Percentiles rank a stretch among this genome's conserved stretches.
Conservation (phyloP, 2,888 invertebrate genomes). For the Meteorus colon region DNA sequence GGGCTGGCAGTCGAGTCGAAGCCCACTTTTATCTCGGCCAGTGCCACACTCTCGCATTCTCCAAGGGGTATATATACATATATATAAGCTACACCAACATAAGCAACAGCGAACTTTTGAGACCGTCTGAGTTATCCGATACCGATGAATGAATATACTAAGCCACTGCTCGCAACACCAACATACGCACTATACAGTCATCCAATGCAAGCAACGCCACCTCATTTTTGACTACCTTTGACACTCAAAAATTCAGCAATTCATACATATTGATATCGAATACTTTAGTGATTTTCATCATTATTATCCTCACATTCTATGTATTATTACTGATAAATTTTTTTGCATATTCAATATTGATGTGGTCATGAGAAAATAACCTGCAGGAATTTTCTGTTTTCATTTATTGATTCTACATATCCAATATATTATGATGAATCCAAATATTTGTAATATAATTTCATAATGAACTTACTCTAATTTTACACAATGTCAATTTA, state of each 20-base stretch:
- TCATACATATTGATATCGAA: not conserved
- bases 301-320: not conserved
- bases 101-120: slow-evolving; percentile 32
- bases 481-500: no score
- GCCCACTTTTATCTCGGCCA: slow-evolving; percentile 49
- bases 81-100: slow-evolving; percentile 13
- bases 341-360: not conserved
- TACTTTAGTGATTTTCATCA: not conserved
- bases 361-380: no score
- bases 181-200: slow-evolving; percentile 22
- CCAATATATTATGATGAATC: no score
- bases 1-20: slow-evolving; percentile 37
- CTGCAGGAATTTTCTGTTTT: no score
- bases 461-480: no score
- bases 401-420: no score
- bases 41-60: slow-evolving; percentile 29
- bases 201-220: not conserved
- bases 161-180: slow-evolving; percentile 28
- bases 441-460: no score
- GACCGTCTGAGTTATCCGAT: slow-evolving; percentile 64
- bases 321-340: not conserved
- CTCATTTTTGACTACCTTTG: slow-evolving; percentile 4
- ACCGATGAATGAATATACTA: slow-evolving; percentile 66
- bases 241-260: not conserved
- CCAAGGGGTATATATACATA: slow-evolving; percentile 33